Conservation (phyloP, 2,797 vertebrate genomes). For the Catharus ustulatus region DNA sequence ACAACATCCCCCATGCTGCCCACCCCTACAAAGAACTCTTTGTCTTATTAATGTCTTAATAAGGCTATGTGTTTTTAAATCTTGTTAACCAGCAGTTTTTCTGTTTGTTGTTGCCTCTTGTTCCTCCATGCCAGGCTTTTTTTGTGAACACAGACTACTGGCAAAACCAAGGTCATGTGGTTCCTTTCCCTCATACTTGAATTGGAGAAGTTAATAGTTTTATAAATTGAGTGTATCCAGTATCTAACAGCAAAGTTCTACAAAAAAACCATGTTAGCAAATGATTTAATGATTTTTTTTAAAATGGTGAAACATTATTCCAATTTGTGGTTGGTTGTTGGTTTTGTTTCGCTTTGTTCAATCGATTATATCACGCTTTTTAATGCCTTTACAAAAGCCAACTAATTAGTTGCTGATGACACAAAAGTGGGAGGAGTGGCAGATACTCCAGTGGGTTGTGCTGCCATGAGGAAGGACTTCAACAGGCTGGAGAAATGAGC, state of each 20-base stretch:
- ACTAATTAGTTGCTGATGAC: not conserved
- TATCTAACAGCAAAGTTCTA: not conserved
- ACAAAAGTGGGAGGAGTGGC: not conserved
- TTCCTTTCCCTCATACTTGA: not conserved
- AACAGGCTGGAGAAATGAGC: not conserved
- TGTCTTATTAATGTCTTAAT: not conserved
- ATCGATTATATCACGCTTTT: not conserved
- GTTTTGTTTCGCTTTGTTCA: not conserved
- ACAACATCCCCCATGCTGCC: fast-evolving
- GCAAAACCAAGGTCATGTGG: not conserved
- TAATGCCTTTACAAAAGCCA: not conserved
- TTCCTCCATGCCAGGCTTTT: not conserved
- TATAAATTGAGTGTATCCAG: not conserved
- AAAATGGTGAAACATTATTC: not conserved
- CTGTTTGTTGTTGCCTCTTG: not conserved
- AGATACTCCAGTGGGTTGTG: not conserved
- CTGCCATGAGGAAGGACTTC: not conserved
- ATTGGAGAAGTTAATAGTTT: not conserved
- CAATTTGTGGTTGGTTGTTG: not conserved
- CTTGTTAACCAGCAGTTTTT: not conserved
- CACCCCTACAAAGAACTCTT: not conserved
- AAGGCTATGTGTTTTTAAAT: not conserved
- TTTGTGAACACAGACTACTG: not conserved
- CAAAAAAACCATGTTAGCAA: fast-evolving
- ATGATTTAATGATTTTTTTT: not conserved